phyloP scores from a whole-genome alignment of 2,113 vertebrate genomes.

The Triplophysa tibetana region DNA sequence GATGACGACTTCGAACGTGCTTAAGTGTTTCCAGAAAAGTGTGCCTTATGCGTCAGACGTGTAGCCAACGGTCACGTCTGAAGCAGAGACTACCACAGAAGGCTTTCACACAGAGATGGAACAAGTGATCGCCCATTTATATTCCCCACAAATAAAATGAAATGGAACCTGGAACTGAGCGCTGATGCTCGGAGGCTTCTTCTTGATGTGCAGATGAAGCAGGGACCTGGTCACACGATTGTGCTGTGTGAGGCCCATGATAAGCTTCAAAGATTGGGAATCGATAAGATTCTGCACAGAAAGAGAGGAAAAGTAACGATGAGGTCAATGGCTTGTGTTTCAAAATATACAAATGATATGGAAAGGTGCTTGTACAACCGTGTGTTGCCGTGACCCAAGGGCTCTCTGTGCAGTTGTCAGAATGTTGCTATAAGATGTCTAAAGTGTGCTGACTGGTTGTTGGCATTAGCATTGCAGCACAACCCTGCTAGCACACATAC shows the following conservation, averaged over 20 bases:
- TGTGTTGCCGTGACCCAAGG: neutral
- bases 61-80: too few relatives aligned
- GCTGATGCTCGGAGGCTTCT: conserved; percentile 83
- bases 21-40: too few relatives aligned
- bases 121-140: neutral
- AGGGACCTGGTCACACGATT: conserved; percentile 85
- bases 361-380: neutral
- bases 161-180: conserved; percentile 88
- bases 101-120: conserved; percentile 37
- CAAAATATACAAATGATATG: neutral
- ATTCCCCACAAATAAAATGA: neutral
- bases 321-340: neutral
- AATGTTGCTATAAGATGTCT: too few relatives aligned
- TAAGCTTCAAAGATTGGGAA: conserved; percentile 83
- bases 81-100: neutral
- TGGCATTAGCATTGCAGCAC: too few relatives aligned
- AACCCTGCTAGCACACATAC: too few relatives aligned
- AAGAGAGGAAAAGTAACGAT: neutral
- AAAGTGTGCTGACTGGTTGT: neutral
- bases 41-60: too few relatives aligned
- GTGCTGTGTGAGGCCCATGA: conserved; percentile 82
- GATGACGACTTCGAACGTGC: too few relatives aligned
- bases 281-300: conserved; percentile 85
- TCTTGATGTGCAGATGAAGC: conserved; percentile 83
- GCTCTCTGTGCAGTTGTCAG: neutral